Conservation (phyloP, 2,113 vertebrate species). For the Elachura formosa region DNA sequence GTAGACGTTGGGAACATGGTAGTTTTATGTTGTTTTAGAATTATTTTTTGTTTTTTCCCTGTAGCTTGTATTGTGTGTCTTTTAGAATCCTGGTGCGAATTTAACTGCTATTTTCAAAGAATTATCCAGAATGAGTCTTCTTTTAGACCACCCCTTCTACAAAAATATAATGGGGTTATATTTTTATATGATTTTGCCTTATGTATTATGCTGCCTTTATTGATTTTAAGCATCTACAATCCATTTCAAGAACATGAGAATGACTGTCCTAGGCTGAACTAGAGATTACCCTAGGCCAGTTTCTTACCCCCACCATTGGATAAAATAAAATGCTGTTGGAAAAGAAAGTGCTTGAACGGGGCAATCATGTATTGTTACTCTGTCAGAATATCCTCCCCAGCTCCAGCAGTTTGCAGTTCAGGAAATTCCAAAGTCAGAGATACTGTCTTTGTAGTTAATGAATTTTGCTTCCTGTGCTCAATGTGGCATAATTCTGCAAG, state of each 20-base stretch:
- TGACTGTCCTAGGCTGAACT: not conserved
- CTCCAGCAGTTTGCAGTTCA: constrained; percentile 35
- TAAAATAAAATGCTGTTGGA: not conserved
- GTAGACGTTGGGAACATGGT: not conserved
- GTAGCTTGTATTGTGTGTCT: not conserved
- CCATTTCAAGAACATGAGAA: not conserved
- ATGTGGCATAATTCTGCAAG: not conserved
- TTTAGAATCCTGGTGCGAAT: not conserved
- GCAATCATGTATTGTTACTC: not conserved
- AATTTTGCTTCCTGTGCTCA: constrained; percentile 32
- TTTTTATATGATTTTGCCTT: not conserved
- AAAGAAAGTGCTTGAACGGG: not conserved
- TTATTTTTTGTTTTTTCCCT: not conserved
- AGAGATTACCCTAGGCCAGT: not conserved
- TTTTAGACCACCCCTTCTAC: not conserved
- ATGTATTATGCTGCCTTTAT: not conserved
- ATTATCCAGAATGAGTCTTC: not conserved
- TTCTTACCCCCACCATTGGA: not conserved
- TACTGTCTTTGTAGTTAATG: constrained; percentile 27
- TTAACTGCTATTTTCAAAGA: not conserved
- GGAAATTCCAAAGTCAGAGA: constrained; percentile 44
- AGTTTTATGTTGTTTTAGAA: not conserved
- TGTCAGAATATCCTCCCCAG: not conserved
- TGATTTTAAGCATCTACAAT: not conserved
- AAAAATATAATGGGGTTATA: not conserved